phyloP scores from a whole-genome alignment of 2,113 vertebrate species.

The Zosterops pallidus region DNA sequence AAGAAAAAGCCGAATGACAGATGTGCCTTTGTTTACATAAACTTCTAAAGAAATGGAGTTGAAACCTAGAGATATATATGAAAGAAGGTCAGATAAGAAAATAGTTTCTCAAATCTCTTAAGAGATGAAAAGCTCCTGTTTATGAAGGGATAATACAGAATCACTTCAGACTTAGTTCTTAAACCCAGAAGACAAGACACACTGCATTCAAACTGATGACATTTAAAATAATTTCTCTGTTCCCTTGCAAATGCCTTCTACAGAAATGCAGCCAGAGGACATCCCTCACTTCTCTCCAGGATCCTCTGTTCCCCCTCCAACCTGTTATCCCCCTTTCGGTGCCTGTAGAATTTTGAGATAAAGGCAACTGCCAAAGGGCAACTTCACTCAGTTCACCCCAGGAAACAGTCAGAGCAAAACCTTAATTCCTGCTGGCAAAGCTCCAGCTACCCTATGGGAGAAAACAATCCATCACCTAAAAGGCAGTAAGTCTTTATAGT shows the following conservation, averaged over 20 bases:
- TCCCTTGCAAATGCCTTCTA: neutral
- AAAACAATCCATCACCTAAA: slow-evolving; percentile 6
- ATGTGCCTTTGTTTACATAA: slow-evolving; percentile 14
- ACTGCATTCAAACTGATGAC: slow-evolving; percentile 31
- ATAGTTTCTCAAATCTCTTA: slow-evolving; percentile 6
- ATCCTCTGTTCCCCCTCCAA: neutral
- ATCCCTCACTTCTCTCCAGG: neutral
- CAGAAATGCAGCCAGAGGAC: slow-evolving; percentile 40
- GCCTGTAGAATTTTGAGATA: neutral
- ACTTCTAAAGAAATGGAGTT: neutral
- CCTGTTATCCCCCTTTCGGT: neutral
- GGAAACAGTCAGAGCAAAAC: slow-evolving; percentile 9
- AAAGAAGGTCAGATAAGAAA: slow-evolving; percentile 45
- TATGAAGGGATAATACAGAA: neutral
- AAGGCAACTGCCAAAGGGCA: slow-evolving; percentile 36
- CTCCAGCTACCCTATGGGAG: neutral
- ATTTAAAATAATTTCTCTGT: slow-evolving; percentile 40
- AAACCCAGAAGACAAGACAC: slow-evolving; percentile 32
- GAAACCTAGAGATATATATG: slow-evolving; percentile 14
- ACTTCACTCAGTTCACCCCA: slow-evolving; percentile 7
- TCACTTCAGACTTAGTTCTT: slow-evolving; percentile 16
- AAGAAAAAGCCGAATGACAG: neutral
- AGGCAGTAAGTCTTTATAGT: slow-evolving; percentile 1
- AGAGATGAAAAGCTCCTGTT: slow-evolving; percentile 5
- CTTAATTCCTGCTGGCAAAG: neutral